Base-by-base conservation (phyloP, 2,113 vertebrate genomes). In the Hiodon tergisus region DNA sequence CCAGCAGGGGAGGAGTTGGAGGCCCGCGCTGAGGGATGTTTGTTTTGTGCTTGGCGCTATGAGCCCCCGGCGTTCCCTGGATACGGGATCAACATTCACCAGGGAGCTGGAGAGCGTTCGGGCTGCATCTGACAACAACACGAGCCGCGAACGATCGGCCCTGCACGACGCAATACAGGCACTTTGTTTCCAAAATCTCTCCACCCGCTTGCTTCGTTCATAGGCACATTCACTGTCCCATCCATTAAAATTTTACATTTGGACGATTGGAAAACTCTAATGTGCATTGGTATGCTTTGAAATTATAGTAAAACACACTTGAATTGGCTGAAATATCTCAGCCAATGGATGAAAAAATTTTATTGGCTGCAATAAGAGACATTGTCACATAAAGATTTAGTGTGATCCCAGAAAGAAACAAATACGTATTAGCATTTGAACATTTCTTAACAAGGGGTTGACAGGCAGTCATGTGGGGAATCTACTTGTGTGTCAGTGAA, bases 11-110 rank as follows among this genome's bases (percentile, higher is more conserved):
- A 14, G 1, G 31, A 48, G n/a, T 8, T 6, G 57, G 16, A 9
- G 59, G 5, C 10, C 10, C 60, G 14, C 46, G 31, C 31, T 31
- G 31, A 11, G 31, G 3, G 5, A 46, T 86, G 86, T 86, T 87
- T 89, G 86, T 87, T 88, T 86, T 88, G 83, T 86, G 84, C 72
- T 82, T 72, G 77, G 82, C 78, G 78, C 82, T 79, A 83, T 83
- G 83, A 86, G 82, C 81, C 78, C 31, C 84, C 78, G 54, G 78
- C 78, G 81, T 79, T 84, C 84, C 84, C 82, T 81, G 82, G 85
- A 86, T 86, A 88, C 79, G 71, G 83, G 86, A 77, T 81, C 84
- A 87, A 86, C 85, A 82, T 71, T 68, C 66, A 78, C 82, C 83
- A 31, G 31, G 81, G 77, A 51, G 76, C 87, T 89, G 88, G 86